phyloP scores from a whole-genome alignment of 2,888 invertebrate species.

The Galerucella pusilla region DNA sequence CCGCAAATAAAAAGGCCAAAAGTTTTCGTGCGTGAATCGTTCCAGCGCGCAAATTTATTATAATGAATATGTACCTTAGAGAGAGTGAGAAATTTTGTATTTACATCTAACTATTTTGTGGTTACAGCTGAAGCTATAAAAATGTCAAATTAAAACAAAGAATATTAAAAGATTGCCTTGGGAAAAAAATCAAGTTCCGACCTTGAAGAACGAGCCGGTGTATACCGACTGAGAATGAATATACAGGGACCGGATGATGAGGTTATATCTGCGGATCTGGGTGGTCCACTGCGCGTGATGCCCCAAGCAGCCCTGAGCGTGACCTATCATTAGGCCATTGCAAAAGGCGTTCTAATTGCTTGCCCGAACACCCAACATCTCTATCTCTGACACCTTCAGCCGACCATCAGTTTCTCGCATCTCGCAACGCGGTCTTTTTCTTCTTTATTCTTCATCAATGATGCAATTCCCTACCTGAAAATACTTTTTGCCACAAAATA shows the following conservation, averaged over 20 bases:
- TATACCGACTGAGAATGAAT: slow-evolving; percentile 38
- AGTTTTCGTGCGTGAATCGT: no score
- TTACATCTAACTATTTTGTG: no score
- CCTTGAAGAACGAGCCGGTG: slow-evolving; percentile 27
- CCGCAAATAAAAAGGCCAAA: no score
- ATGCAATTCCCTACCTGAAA: slow-evolving; percentile 46
- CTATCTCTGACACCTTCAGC: slow-evolving; percentile 61
- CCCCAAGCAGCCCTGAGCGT: slow-evolving; percentile 60
- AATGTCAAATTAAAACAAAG: neutral
- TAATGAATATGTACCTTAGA: no score
- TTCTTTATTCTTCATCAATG: slow-evolving; percentile 25
- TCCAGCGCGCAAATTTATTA: no score
- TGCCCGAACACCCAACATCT: slow-evolving; percentile 63
- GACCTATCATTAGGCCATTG: slow-evolving; percentile 67
- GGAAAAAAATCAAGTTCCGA: slow-evolving; percentile 11
- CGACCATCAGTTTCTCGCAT: slow-evolving; percentile 46
- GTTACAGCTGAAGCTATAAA: neutral
- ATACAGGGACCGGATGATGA: slow-evolving; percentile 53
- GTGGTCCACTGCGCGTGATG: slow-evolving; percentile 62
- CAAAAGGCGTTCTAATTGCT: slow-evolving; percentile 67
- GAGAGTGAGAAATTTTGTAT: no score
- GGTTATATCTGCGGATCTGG: slow-evolving; percentile 54
- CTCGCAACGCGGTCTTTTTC: slow-evolving; percentile 40
- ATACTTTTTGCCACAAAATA: slow-evolving; percentile 33
- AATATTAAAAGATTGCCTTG: neutral